Evolutionary conservation across 1,140 invertebrate species (phyloP).

Genomic region (Trichonephila clavipes): DNA sequence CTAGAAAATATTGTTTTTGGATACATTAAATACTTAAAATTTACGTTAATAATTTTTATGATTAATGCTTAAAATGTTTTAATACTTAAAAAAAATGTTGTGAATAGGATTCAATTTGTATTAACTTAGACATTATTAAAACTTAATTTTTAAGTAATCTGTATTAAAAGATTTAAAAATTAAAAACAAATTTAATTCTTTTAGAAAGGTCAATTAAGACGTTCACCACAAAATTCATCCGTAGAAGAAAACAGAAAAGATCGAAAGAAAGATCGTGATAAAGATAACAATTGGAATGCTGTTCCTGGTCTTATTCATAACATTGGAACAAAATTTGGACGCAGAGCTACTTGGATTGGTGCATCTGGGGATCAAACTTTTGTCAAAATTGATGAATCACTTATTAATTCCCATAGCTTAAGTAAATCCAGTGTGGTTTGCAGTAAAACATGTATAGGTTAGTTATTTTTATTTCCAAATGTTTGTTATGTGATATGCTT

Average conservation of each 20-base stretch:
- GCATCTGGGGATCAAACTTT: conserved; percentile 97
- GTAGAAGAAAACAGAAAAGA: conserved; percentile 67
- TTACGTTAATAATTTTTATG: background rate
- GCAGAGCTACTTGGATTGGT: conserved; percentile 94
- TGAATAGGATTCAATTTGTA: too few relatives aligned
- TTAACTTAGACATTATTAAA: too few relatives aligned
- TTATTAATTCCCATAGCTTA: conserved; percentile 93
- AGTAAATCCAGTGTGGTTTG: conserved; percentile 93
- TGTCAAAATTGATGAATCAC: conserved; percentile 93
- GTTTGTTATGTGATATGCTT: background rate
- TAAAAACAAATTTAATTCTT: conserved; percentile 40
- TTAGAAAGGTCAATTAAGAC: conserved; percentile 94
- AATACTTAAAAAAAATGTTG: background rate
- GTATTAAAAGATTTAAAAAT: too few relatives aligned
- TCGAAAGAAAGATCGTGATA: conserved; percentile 78
- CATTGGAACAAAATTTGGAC: conserved; percentile 84
- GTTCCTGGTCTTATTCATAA: conserved; percentile 90
- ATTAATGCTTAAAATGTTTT: too few relatives aligned
- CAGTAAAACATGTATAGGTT: conserved; percentile 91
- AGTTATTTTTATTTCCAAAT: conserved; percentile 78
- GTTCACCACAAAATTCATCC: conserved; percentile 81
- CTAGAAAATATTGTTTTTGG: too few relatives aligned
- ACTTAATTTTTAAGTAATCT: too few relatives aligned
- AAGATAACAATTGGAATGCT: conserved; percentile 87
- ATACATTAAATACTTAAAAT: too few relatives aligned